Evolutionary conservation across 1,140 invertebrate genomes (phyloP).

Genomic region (Acromyrmex echinatior): DNA sequence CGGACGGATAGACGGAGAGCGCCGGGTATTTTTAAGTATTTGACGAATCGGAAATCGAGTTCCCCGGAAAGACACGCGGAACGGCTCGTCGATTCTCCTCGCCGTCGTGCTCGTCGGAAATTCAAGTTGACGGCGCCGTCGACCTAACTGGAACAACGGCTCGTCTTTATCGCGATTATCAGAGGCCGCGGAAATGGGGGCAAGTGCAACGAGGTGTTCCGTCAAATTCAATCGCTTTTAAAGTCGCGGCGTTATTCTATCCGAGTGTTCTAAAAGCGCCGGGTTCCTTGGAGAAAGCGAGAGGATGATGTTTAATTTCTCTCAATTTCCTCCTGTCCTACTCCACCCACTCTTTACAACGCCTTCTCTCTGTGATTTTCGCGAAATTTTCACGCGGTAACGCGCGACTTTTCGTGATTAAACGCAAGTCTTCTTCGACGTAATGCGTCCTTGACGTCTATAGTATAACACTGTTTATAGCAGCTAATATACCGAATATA

Average conservation of each 20-base stretch:
- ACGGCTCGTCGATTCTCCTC: constrained; percentile 52
- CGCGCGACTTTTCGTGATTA: background rate
- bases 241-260: constrained; percentile 36
- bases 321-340: constrained; percentile 38
- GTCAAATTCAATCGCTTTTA: constrained; percentile 73
- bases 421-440: background rate
- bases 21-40: constrained; percentile 17
- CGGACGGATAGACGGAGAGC: background rate
- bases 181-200: constrained; percentile 62
- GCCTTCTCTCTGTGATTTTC: background rate
- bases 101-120: constrained; percentile 48
- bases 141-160: constrained; percentile 53
- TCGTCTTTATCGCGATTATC: constrained; percentile 69
- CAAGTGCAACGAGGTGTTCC: constrained; percentile 66
- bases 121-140: constrained; percentile 55
- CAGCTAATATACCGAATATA: background rate
- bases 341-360: background rate
- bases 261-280: constrained; percentile 37
- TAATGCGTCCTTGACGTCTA: constrained; percentile 51
- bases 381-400: constrained; percentile 11
- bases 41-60: constrained; percentile 56
- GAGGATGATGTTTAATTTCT: constrained; percentile 49
- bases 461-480: background rate
- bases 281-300: background rate
- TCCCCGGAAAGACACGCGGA: constrained; percentile 25